Evolutionary conservation across 1,140 invertebrate genomes (phyloP), one percentile per base, ranked within the genome.

Genomic region (Plodia interpunctella): DNA sequence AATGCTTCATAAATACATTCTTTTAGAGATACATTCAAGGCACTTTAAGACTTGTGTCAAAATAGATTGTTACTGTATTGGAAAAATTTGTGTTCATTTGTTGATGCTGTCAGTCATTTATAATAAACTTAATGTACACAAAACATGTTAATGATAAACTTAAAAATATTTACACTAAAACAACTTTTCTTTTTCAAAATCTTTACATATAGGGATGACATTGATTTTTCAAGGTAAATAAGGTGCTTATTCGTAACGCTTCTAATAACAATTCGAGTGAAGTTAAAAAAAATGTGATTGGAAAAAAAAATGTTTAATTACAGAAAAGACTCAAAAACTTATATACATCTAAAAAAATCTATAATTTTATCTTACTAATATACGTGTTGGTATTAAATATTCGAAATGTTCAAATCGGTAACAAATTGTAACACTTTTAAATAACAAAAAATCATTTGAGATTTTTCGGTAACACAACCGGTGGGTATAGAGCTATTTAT

Each of bases 81-180:
- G 28, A 28, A 28, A 28, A 5, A 28, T 28, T 28, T 28, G n/a
- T n/a, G n/a, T n/a, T 25, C 21, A 25, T 25, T 25, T 25, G 21
- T 35, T 35, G 32, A 11, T 35, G 32, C 1, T 11, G 13, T 11
- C 32, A 11, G 2, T 1, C 13, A 35, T 9, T 35, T 35, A 9
- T 9, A 35, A 35, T 50, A 50, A 18, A 19, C 49, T 50, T 50
- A 18, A 11, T 50, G 11, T 50, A 50, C 15, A 50, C 49, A 50
- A 50, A 19, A 50, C 49, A 35, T 35, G 8, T 13, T 35, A 35
- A 5, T 53, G 20, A 53, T 20, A 25, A 57, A 57, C 35, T 21
- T 49, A 57, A 57, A 57, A 4, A 57, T 57, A 57, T 57, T 57
- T 57, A 57, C 55, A 57, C 5, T 25, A 49, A 57, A 55, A 28